phyloP scores from a whole-genome alignment of 2,888 invertebrate species.

The Papilio gigon region DNA sequence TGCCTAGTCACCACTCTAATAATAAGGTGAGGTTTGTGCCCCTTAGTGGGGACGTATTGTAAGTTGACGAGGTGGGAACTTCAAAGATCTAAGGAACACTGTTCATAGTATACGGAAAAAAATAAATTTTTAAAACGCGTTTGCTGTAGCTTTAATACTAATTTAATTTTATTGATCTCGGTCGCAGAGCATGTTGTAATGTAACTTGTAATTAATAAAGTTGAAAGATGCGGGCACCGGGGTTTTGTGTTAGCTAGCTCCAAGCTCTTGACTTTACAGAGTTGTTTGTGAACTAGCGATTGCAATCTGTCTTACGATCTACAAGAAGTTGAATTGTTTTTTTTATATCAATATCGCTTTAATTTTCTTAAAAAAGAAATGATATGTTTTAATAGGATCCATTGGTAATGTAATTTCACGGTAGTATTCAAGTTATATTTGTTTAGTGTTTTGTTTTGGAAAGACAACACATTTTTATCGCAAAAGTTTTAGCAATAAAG shows the following conservation, averaged over 20 bases:
- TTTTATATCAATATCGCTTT: neutral
- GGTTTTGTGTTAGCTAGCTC: neutral
- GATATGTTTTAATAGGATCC: too few relatives aligned
- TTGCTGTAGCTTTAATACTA: neutral
- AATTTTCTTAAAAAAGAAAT: too few relatives aligned
- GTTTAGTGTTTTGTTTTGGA: neutral
- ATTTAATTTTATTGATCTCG: neutral
- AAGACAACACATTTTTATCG: neutral
- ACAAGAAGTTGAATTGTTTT: neutral
- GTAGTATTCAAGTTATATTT: neutral
- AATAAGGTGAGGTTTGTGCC: too few relatives aligned
- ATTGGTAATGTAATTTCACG: neutral
- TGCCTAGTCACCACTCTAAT: too few relatives aligned
- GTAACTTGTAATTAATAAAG: conserved; percentile 14
- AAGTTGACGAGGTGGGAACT: too few relatives aligned
- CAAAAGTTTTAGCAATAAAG: conserved; percentile 3
- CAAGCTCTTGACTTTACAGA: neutral
- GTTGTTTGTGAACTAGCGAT: neutral
- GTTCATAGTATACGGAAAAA: neutral
- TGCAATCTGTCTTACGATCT: neutral
- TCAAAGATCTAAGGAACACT: too few relatives aligned
- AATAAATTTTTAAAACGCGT: neutral
- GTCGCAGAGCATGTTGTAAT: neutral
- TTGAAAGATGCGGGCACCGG: neutral
- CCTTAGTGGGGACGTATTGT: too few relatives aligned